Evolutionary conservation across 2,113 vertebrate genomes (phyloP), one percentile per base, ranked within the genome.

Genomic region (Polyodon spathula): DNA sequence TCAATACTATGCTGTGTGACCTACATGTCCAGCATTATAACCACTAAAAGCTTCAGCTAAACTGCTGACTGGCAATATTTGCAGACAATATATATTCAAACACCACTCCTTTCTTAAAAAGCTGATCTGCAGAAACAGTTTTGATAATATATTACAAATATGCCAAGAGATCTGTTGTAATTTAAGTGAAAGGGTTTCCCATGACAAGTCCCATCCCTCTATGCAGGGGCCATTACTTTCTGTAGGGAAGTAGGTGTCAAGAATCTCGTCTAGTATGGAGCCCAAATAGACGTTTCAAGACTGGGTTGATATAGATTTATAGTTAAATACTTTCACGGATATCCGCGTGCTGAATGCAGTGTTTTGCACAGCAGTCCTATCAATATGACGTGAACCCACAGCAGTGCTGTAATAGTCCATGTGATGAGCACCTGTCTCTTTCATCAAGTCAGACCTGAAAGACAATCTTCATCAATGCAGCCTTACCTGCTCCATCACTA

Each of bases 401-500:
- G 48, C 48, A 2, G 42, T 9, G 12, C 48, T n/a, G 48, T 12
- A 50, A 50, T 14, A 6, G 48, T 14, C 2, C 17, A 8, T 17
- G 6, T 9, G 11, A 5, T 55, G 53, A 55, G 37, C 8, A 17
- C 53, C 17, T 55, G 53, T 55, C 53, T 37, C 15, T 11, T 55
- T 55, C 17, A 55, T 27, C 53, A 55, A 8, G 4, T 9, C 16
- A 17, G 37, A 55, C 10, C 16, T 6, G 53, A 37, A 27, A 37
- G 53, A 12, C 15, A 37, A 6, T 38, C 53, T 55, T 55, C 53
- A 17, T 55, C 53, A 27, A 6, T 2, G 37, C 53, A 5, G 53
- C 16, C 53, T 55, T 55, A 55, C 53, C 53, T 55, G 15, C 15
- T 44, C 53, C 17, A 27, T 16, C 53, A 56, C 65, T 56, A 60